These are phyloP conservation scores for Caenorhabditis sp. DNA, from an alignment of 2,888 invertebrate genomes.

Conservation along the genomic window DNA sequence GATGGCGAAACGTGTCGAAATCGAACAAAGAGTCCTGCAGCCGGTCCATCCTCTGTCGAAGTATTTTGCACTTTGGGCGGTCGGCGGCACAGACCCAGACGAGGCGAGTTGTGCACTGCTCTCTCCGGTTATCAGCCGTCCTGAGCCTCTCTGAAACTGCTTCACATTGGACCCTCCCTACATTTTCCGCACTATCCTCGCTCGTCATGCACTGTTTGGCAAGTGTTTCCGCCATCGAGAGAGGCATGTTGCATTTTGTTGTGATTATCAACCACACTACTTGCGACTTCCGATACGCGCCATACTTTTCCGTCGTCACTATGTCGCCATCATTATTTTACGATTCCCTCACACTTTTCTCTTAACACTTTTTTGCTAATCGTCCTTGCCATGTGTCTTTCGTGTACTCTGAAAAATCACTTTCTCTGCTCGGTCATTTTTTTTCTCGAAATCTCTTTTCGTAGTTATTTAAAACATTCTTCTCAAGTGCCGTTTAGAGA, in stretches of 20 bases:
- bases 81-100: not conserved
- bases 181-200: slow-evolving; percentile 2
- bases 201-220: slow-evolving; percentile 3
- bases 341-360: slow-evolving; percentile 31
- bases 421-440: not conserved
- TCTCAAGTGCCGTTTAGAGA: too few relatives aligned
- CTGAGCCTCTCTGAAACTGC: not conserved
- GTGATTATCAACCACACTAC: slow-evolving; percentile 44
- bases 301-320: slow-evolving; percentile 13
- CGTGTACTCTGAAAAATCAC: not conserved
- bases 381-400: not conserved
- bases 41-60: not conserved
- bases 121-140: not conserved
- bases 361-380: not conserved
- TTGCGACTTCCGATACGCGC: slow-evolving; percentile 51
- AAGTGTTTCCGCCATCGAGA: not conserved
- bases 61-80: not conserved
- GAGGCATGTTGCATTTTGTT: slow-evolving; percentile 37
- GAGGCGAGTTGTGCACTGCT: not conserved
- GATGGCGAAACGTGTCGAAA: slow-evolving; percentile 7
- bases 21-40: not conserved
- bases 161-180: not conserved
- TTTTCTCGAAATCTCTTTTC: not conserved
- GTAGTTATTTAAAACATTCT: too few relatives aligned
- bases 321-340: slow-evolving; percentile 36